Evolutionary conservation across 2,797 vertebrate species (phyloP).

Genomic region (Cossypha polioptera): DNA sequence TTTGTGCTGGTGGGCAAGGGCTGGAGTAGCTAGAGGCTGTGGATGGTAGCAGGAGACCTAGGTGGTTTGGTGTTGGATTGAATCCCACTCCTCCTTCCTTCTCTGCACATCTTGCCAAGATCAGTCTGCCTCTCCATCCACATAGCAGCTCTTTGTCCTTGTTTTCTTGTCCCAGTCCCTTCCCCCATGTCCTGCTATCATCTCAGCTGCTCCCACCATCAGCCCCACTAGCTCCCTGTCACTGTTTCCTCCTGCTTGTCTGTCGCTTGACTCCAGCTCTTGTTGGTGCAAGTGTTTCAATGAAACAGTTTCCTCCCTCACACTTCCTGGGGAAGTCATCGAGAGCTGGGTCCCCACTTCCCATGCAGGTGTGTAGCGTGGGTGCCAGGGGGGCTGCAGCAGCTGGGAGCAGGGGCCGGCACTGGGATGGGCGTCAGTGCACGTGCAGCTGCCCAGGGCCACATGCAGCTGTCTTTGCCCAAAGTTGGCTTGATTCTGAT

Average conservation of each 20-base stretch:
- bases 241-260: background rate
- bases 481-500: background rate
- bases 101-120: background rate
- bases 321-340: conserved; percentile 22
- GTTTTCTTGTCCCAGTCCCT: background rate
- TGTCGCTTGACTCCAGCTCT: background rate
- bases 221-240: background rate
- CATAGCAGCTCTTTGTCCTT: background rate
- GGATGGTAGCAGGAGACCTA: background rate
- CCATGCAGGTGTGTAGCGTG: background rate
- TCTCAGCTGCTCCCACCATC: background rate
- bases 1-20: background rate
- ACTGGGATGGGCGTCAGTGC: background rate
- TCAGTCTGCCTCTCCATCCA: background rate
- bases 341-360: background rate
- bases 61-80: background rate
- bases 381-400: background rate
- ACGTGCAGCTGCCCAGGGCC: background rate
- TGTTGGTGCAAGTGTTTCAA: background rate
- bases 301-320: background rate
- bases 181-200: background rate
- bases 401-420: background rate
- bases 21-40: background rate
- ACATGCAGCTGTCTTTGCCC: background rate
- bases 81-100: background rate